Evolutionary conservation across 2,797 vertebrate genomes (phyloP), one percentile per base, ranked within the genome.

Genomic region (Spinibarbus caldwelli): DNA sequence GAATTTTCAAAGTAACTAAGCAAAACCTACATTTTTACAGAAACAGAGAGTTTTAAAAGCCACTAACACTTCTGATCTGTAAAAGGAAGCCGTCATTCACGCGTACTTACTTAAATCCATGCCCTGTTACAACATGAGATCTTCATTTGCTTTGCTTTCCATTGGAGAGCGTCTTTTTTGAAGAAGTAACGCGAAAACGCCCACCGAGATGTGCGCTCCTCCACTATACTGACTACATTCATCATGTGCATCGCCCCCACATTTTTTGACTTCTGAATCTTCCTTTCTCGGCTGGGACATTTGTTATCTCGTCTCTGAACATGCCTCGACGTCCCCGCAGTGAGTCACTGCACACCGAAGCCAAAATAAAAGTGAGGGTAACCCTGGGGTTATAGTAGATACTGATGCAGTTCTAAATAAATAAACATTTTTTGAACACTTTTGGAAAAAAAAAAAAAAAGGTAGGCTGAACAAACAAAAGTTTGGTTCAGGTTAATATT

Each of bases 91-190:
- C 8, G 6, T 41, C 26, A 43, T 23, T n/a, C n/a, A 68, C 68
- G 14, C 26, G 49, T 92, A 93, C 92, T 94, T 90, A 93, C 90
- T 93, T 90, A 94, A 92, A 91, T 92, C 93, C 93, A 92, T 94
- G 91, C 91, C 92, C 91, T 72, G 88, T 86, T 89, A 23, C 87
- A 89, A 90, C 34, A 71, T 87, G 87, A 34, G 64, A 82, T 88
- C 84, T 86, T 79, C 89, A 84, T 43, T 78, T 31, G 85, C 82
- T 91, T 91, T 94, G 90, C 90, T 92, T 88, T 90, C 90, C 91
- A 93, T 94, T 89, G 87, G 92, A 90, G 87, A 86, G 82, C 67
- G n/a, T 84, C 76, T 85, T 85, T 89, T 87, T 62, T 36, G 19
- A 57, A 62, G 83, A 36, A 59, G 14, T 62, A 59, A 26, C 17